These are phyloP conservation scores for Arbacia lixula DNA, from an alignment of 53 echinoderm and acorn worm species.

Conservation along the genomic window DNA sequence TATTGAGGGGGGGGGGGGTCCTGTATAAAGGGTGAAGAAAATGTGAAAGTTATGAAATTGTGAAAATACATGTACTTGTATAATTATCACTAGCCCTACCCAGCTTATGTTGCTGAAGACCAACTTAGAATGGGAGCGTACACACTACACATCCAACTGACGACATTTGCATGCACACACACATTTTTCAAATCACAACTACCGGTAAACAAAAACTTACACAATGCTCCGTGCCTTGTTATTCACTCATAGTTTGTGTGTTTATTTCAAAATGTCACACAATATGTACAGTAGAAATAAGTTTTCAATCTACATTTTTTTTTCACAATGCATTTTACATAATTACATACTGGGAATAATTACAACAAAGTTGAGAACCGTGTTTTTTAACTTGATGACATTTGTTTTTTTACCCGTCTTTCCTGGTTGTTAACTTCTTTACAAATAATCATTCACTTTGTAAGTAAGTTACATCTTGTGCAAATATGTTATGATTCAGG, in stretches of 20 bases:
- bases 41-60: no score
- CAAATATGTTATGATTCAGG: no score
- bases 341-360: neutral
- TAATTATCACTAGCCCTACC: neutral
- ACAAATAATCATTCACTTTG: no score
- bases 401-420: no score
- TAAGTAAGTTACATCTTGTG: no score
- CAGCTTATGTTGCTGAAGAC: neutral
- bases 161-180: neutral
- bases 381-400: neutral
- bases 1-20: no score
- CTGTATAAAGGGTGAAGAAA: no score
- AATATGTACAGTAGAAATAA: constrained; percentile 48
- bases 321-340: constrained; percentile 5
- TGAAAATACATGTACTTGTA: neutral
- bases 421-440: no score
- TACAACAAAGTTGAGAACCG: neutral
- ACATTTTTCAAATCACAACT: neutral
- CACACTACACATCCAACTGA: neutral
- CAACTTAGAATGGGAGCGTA: neutral
- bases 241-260: constrained; percentile 61
- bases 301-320: constrained; percentile 25
- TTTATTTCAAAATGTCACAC: constrained; percentile 59
- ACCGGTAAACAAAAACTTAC: neutral
- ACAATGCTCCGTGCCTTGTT: neutral